A percentile compares a stretch with the other conserved stretches of the same genome.
Conservation (phyloP, 2,113 vertebrate species). For the Eira barbara region DNA sequence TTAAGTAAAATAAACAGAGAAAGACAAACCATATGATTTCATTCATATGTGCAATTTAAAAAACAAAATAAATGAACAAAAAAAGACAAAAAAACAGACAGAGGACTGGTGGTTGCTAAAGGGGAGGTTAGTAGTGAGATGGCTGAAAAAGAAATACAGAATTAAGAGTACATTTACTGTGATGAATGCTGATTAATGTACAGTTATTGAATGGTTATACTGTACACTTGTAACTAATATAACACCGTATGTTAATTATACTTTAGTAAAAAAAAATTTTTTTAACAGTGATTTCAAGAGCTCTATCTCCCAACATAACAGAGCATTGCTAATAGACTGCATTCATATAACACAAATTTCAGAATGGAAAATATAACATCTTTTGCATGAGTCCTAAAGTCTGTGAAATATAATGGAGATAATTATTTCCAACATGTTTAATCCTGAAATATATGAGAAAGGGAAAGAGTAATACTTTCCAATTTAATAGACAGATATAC, state of each 20-base stretch:
- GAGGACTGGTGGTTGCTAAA: not conserved
- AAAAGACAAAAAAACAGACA: not conserved
- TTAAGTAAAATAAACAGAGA: not conserved
- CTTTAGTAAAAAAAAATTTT: not conserved
- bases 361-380: slow-evolving; percentile 56
- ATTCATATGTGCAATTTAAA: not conserved
- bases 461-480: slow-evolving; percentile 52
- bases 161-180: not conserved
- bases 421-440: slow-evolving; percentile 45
- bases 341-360: slow-evolving; percentile 14
- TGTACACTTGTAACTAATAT: not conserved
- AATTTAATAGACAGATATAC: slow-evolving; percentile 31
- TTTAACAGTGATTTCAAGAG: not conserved
- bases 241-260: not conserved
- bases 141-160: not conserved
- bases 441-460: slow-evolving; percentile 29
- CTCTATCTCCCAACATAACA: not conserved
- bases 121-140: not conserved
- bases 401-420: slow-evolving; percentile 29
- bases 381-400: slow-evolving; percentile 37
- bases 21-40: not conserved
- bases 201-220: not conserved
- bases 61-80: not conserved
- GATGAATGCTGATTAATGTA: not conserved
- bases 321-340: not conserved